Base-by-base conservation (phyloP, 2,113 vertebrate genomes). In the Leucopsar rothschildi region DNA sequence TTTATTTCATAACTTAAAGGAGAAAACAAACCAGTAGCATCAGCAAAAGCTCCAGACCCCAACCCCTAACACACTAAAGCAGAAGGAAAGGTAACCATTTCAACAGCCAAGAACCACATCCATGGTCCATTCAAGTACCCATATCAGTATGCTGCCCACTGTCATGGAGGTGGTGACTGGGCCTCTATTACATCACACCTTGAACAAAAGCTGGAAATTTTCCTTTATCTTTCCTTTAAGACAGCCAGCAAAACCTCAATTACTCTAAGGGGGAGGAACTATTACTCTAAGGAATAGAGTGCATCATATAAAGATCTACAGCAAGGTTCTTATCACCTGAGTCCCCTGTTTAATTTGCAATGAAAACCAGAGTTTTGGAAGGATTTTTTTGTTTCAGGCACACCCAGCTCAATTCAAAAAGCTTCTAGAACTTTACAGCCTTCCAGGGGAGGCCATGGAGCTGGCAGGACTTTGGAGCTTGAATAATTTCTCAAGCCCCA, bases 1-100 rank as follows among this genome's bases (percentile, higher is more conserved):
- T 98, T 99, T 63, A 98, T 97, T 95, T 99, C 98, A 20, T 98
- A 99, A 96, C 99, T 97, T 98, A 86, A 71, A 90, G 65, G 11
- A 96, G 20, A 97, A 88, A 91, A 87, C 12, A 93, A 84, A 66
- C 6, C 22, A 78, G 39, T 6, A 64, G 52, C 19, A 69, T 61
- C 37, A 86, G 40, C 28, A 82, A 69, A 65, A 69, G 15, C 1
- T 6, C 19, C n/a, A 86, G 70, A 40, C 6, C 5, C 8, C 25
- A 69, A 24, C 21, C 52, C 16, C 35, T 39, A 66, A 35, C 19
- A 57, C 10, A 61, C 25, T 57, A 39, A 63, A 87, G 9, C 28
- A 57, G 85, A 82, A 85, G 56, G 45, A 47, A 85, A 82, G 31
- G 37, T 23, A 71, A 52, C 50, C 12, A 19, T 53, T 69, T 31